These are phyloP conservation scores for Trachymyrmex septentrionalis DNA, from an alignment of 1,140 invertebrate species.

Conservation along the genomic window DNA sequence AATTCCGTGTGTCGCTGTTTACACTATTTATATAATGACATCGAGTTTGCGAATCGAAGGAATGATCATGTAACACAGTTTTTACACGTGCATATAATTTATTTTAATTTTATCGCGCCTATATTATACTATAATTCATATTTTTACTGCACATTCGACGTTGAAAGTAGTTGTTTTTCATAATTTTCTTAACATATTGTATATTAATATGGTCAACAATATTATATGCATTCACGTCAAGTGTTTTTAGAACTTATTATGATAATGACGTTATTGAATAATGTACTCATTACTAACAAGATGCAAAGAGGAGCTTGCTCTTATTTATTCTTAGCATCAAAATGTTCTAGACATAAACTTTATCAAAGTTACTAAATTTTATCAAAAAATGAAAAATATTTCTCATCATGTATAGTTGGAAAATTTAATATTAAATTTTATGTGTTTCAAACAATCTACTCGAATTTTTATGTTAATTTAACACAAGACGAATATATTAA, in stretches of 20 bases:
- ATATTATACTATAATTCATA: background rate
- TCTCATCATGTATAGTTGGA: no score
- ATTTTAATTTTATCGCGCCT: background rate
- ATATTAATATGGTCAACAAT: background rate
- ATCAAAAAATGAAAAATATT: no score
- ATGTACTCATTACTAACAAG: background rate
- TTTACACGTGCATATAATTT: background rate
- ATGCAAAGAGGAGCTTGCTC: background rate
- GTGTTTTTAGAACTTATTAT: background rate
- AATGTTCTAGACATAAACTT: background rate
- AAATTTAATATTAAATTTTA: no score
- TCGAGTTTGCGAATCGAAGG: background rate
- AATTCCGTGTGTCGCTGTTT: slow-evolving; percentile 28
- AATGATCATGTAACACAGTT: background rate
- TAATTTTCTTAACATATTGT: background rate
- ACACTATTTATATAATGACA: slow-evolving; percentile 18
- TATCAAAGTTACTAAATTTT: no score
- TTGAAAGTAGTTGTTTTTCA: background rate
- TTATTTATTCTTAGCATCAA: background rate
- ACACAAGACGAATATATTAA: no score
- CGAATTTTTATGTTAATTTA: no score
- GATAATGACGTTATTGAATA: background rate
- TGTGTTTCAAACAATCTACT: no score
- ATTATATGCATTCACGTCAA: background rate
- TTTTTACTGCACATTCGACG: background rate